Evolutionary conservation across 2,888 invertebrate species (phyloP).

Genomic region (Parnassius glacialis): DNA sequence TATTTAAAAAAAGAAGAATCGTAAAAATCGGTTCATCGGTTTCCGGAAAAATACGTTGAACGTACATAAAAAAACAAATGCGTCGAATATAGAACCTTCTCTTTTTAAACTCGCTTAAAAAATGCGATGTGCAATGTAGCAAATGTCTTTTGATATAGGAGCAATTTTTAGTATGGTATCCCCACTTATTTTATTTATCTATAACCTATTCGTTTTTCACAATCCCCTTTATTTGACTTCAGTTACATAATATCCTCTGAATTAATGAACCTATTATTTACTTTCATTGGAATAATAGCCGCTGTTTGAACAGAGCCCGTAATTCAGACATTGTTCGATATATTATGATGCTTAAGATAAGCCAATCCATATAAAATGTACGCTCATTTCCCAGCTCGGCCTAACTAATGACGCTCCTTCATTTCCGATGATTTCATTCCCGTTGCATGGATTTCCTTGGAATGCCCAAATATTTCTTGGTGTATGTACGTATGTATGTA

Average conservation of each 20-base stretch:
- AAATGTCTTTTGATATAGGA: no score
- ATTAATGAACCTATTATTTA: slow-evolving; percentile 26
- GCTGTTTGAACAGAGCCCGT: slow-evolving; percentile 23
- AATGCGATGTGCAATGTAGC: no score
- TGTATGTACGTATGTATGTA: not conserved
- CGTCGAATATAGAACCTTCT: no score
- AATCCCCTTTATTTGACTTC: slow-evolving; percentile 15
- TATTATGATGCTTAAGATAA: slow-evolving; percentile 28
- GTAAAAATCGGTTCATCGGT: no score
- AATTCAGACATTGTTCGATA: slow-evolving; percentile 28
- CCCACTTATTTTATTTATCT: slow-evolving; percentile 3
- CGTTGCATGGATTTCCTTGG: slow-evolving; percentile 16
- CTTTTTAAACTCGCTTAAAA: no score
- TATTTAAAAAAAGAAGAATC: no score
- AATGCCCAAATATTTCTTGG: slow-evolving; percentile 1
- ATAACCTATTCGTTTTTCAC: slow-evolving; percentile 4
- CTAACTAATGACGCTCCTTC: slow-evolving; percentile 21
- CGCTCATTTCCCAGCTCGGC: slow-evolving; percentile 21
- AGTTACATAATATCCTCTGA: slow-evolving; percentile 18
- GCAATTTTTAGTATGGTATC: no score
- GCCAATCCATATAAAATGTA: slow-evolving; percentile 26
- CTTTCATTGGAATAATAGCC: slow-evolving; percentile 25
- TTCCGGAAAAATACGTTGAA: no score
- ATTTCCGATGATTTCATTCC: slow-evolving; percentile 15
- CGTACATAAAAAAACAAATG: no score